Evolutionary conservation across 1,140 invertebrate genomes (phyloP), one percentile per base, ranked within the genome.

Genomic region (Psilanteris sp.): DNA sequence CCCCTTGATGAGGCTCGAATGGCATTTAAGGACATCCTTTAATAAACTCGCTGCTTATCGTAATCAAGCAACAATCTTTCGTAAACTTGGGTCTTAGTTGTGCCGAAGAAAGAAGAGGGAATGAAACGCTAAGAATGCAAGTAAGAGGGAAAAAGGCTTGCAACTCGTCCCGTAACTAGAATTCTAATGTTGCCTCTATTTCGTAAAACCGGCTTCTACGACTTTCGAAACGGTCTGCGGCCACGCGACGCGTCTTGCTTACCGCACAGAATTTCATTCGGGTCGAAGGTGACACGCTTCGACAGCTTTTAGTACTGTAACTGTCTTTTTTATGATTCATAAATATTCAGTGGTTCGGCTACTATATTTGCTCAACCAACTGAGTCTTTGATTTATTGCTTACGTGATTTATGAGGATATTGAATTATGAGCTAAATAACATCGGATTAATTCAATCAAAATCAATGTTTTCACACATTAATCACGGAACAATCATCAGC

Each of bases 181-280:
- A 80, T 80, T 78, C 70, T 82, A 80, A 82, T 78, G 67, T 73
- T 59, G 64, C 52, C 55, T 67, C 37, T 61, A 66, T 78, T 73
- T 76, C 43, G 75, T 79, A 57, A 78, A 79, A 77, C 71, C 72
- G 50, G 75, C 59, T 61, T 15, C 6, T 39, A 57, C 52, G 70
- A 46, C 59, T 66, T 76, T 59, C 59, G 31, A 73, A 75, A 73
- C 61, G 43, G 61, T 72, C 55, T 55, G 37, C 57, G 55, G 77
- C 68, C 70, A 74, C 79, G 79, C 62, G 72, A 77, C 77, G 41
- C 31, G 66, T 61, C 54, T 66, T 62, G 24, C 70, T 57, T 18
- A 37, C 52, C 61, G 32, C 31, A 44, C 43, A 59, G 66, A 71
- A 57, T 64, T 72, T 77, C 46, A 70, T 46, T 71, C 61, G 71